Evolutionary conservation across 2,113 vertebrate genomes (phyloP).

Genomic region (Fregetta grallaria): DNA sequence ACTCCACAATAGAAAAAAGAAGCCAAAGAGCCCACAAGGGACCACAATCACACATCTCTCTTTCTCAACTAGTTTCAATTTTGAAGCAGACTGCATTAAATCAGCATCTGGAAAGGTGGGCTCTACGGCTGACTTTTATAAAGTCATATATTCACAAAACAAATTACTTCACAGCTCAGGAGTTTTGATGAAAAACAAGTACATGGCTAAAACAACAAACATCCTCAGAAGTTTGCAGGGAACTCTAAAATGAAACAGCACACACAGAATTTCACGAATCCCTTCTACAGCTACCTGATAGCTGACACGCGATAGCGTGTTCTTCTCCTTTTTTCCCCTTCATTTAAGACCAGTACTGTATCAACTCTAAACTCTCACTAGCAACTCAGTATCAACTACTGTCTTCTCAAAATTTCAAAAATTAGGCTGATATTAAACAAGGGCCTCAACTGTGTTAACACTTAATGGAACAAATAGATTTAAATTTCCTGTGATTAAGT

Average conservation of each 20-base stretch:
- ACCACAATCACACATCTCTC: neutral
- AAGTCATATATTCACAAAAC: neutral
- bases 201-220: neutral
- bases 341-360: neutral
- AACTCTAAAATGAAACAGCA: neutral
- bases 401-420: neutral
- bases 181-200: neutral
- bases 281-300: neutral
- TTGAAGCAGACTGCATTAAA: neutral
- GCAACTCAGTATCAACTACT: accelerated
- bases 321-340: neutral
- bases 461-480: neutral
- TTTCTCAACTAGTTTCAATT: neutral
- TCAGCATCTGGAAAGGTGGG: neutral
- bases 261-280: neutral
- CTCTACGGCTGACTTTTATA: neutral
- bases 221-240: neutral
- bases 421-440: neutral
- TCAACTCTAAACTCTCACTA: neutral
- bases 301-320: neutral
- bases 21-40: neutral
- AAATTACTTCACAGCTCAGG: neutral
- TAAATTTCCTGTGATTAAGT: neutral
- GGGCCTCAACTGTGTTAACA: neutral
- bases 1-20: neutral